A percentile compares a stretch with the other conserved stretches of the same genome.
These are phyloP conservation scores for Mandrillus leucophaeus DNA, from an alignment of 2,113 vertebrate species.

Conservation along the genomic window DNA sequence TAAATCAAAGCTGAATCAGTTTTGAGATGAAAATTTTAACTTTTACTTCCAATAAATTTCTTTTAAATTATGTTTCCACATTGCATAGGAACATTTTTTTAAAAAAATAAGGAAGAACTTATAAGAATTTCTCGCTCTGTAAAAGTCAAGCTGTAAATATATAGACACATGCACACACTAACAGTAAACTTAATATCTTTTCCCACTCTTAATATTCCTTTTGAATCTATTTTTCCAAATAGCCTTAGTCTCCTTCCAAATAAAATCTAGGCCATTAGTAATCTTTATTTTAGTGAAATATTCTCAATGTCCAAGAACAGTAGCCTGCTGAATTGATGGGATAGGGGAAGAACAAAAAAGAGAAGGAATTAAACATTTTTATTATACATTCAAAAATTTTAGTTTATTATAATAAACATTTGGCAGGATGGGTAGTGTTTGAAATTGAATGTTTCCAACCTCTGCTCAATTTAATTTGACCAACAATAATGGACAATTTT, in stretches of 20 bases:
- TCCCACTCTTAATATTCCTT: background rate
- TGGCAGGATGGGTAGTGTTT: background rate
- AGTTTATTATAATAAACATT: background rate
- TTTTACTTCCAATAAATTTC: background rate
- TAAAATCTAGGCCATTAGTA: background rate
- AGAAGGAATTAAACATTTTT: background rate
- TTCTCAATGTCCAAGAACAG: background rate
- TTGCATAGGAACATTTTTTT: background rate
- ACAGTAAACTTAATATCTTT: background rate
- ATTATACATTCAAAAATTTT: background rate
- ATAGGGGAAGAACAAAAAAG: background rate
- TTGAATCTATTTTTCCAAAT: background rate
- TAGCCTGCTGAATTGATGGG: background rate
- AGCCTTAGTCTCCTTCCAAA: background rate
- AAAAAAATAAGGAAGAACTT: background rate
- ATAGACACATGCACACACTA: background rate
- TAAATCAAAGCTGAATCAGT: background rate
- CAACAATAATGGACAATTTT: background rate
- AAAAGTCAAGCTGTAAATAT: background rate
- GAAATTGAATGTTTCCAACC: background rate
- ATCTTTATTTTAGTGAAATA: slow-evolving; percentile 3
- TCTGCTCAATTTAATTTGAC: background rate
- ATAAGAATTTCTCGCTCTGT: background rate
- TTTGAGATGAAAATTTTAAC: background rate
- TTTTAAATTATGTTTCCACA: slow-evolving; percentile 13